These are phyloP conservation scores for Drosophila jambulina DNA, from an alignment of 1,140 invertebrate genomes.

Conservation along the genomic window DNA sequence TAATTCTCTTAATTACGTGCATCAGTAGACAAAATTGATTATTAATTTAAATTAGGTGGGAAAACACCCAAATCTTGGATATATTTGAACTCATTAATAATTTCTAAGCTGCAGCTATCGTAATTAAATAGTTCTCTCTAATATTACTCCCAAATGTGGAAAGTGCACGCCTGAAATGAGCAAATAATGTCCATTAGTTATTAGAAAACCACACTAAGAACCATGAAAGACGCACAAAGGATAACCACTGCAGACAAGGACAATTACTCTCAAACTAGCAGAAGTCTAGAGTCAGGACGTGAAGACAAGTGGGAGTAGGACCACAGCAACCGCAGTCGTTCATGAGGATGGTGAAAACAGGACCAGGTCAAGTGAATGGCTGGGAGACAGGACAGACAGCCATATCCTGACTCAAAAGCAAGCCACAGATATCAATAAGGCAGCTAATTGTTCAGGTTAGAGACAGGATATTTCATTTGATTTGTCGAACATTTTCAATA, in stretches of 20 bases:
- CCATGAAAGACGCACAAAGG: background rate
- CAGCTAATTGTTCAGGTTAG: slow-evolving; percentile 33
- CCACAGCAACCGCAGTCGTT: slow-evolving; percentile 31
- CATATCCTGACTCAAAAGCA: background rate
- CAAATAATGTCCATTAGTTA: slow-evolving; percentile 30
- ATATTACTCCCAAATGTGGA: background rate
- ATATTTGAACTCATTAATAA: no score
- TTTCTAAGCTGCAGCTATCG: no score
- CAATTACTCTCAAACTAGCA: slow-evolving; percentile 14
- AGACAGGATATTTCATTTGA: slow-evolving; percentile 20
- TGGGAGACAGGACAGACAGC: background rate
- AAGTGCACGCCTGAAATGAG: slow-evolving; percentile 7
- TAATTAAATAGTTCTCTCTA: slow-evolving; percentile 5
- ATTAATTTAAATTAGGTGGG: no score
- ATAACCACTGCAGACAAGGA: slow-evolving; percentile 10
- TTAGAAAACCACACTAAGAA: slow-evolving; percentile 22
- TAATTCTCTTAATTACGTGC: slow-evolving; percentile 1
- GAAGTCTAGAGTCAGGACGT: slow-evolving; percentile 1
- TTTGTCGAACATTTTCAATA: slow-evolving; percentile 34
- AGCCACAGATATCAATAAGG: slow-evolving; percentile 33
- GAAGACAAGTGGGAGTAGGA: slow-evolving; percentile 9
- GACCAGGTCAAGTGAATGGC: slow-evolving; percentile 11
- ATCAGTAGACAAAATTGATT: background rate
- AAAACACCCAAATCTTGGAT: no score
- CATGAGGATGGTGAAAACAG: slow-evolving; percentile 21